phyloP scores from a whole-genome alignment of 2,797 vertebrate genomes.

The Amblyraja radiata region DNA sequence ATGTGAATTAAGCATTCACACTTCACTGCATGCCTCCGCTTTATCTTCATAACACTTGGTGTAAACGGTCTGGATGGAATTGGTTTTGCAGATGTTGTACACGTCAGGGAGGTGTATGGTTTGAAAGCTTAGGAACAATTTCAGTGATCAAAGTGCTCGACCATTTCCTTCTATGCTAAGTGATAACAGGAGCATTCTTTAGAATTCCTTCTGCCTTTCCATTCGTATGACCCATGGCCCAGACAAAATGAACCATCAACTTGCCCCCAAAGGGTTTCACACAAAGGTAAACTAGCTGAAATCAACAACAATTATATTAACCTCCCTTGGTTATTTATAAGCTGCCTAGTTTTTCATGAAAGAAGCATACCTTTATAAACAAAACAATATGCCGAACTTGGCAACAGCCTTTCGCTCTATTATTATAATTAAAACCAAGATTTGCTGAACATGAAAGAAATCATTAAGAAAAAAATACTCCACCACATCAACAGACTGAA shows the following conservation, averaged over 20 bases:
- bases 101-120: not conserved
- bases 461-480: conserved; percentile 21
- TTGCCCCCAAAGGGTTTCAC: conserved; percentile 8
- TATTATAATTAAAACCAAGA: conserved; percentile 38
- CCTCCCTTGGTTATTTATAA: not conserved
- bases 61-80: not conserved
- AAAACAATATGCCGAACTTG: conserved; percentile 37
- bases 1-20: not conserved
- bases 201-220: not conserved
- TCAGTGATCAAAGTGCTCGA: conserved; percentile 10
- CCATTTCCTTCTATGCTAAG: not conserved
- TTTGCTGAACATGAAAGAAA: conserved; percentile 35
- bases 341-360: conserved; percentile 26
- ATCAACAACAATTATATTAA: conserved; percentile 5
- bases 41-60: conserved; percentile 6
- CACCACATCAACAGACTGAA: conserved; percentile 29
- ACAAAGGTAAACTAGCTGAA: conserved; percentile 9
- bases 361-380: conserved; percentile 38
- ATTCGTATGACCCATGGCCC: not conserved
- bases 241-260: not conserved
- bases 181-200: not conserved
- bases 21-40: not conserved
- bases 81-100: conserved; percentile 4
- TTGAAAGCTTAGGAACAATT: not conserved
- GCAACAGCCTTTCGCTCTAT: conserved; percentile 30